A percentile compares a stretch with the other conserved stretches of the same genome.
Conservation (phyloP, 2,888 invertebrate species). For the Scrobipalpa atriplicella region DNA sequence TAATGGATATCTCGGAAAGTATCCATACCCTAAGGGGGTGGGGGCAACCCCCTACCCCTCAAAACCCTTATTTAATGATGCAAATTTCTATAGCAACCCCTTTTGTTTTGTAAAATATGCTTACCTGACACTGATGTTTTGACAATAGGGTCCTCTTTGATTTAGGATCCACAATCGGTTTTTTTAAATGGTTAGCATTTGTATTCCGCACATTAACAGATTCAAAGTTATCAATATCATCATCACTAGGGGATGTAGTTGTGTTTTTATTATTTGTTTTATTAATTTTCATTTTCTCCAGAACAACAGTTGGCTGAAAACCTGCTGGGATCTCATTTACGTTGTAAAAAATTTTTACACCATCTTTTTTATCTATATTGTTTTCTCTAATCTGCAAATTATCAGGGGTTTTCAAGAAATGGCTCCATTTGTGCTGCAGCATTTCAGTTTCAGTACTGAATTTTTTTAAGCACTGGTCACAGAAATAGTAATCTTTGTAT, state of each 20-base stretch:
- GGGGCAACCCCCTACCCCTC: no score
- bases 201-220: conserved; percentile 37
- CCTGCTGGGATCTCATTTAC: conserved; percentile 54
- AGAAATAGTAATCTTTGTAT: conserved; percentile 66
- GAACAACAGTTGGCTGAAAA: conserved; percentile 54
- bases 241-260: not conserved
- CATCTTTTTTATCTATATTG: conserved; percentile 27
- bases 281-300: conserved; percentile 50
- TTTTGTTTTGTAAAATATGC: conserved; percentile 36
- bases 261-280: conserved; percentile 31
- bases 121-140: conserved; percentile 61
- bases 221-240: conserved; percentile 18
- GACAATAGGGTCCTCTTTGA: conserved; percentile 65
- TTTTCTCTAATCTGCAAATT: conserved; percentile 47
- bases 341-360: conserved; percentile 47
- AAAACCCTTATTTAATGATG: no score
- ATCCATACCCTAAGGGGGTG: no score
- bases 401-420: conserved; percentile 60
- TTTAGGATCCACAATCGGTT: conserved; percentile 51
- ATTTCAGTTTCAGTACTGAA: conserved; percentile 64
- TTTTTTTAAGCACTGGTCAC: conserved; percentile 64
- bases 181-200: conserved; percentile 43
- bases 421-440: conserved; percentile 72
- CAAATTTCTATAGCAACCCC: no score
- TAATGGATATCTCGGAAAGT: no score